Evolutionary conservation across 2,797 vertebrate genomes (phyloP), one percentile per base, ranked within the genome.

Genomic region (Spinibarbus caldwelli): DNA sequence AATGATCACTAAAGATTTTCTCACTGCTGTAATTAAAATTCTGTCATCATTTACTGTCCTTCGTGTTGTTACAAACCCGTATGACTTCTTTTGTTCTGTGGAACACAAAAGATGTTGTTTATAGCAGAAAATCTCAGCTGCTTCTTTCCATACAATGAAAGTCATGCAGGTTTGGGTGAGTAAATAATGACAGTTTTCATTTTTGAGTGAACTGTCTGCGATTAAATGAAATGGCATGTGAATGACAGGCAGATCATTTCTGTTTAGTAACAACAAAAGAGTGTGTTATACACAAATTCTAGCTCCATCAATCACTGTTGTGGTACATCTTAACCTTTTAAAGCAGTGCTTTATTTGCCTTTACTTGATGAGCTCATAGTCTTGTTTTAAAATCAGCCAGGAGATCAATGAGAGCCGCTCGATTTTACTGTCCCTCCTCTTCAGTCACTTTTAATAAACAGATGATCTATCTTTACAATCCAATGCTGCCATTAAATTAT

Each of bases 381-480:
- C 75, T 84, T 52, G 73, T 66, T 78, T 77, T 67, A 70, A 41
- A 83, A 67, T 78, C 73, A 77, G 76, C 70, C 15, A 41, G 47
- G 43, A 75, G 78, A 87, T 80, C 82, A 84, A 84, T 80, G 68
- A 49, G 70, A 62, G 57, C 68, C 29, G 43, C 78, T 84, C 57
- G 15, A 73, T 45, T 86, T 72, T 84, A 72, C 47, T n/a, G 68
- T 47, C 71, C 41, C 71, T 84, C 34, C 72, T 75, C 68, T 31
- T 45, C 80, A 34, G 84, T 84, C 67, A 77, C 71, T 70, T 81
- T 84, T 85, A 82, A 80, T 88, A 86, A 82, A 87, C 47, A 86
- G 41, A 38, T 6, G 26, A 77, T 82, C 54, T 54, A 38, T 73
- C 64, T 62, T 67, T 79, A 84, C 66, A 68, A 49, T 85, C 80